Percentiles rank a stretch among this genome's conserved stretches.
These are phyloP conservation scores for Selenia dentaria DNA, from an alignment of 2,888 invertebrate genomes.

Conservation along the genomic window DNA sequence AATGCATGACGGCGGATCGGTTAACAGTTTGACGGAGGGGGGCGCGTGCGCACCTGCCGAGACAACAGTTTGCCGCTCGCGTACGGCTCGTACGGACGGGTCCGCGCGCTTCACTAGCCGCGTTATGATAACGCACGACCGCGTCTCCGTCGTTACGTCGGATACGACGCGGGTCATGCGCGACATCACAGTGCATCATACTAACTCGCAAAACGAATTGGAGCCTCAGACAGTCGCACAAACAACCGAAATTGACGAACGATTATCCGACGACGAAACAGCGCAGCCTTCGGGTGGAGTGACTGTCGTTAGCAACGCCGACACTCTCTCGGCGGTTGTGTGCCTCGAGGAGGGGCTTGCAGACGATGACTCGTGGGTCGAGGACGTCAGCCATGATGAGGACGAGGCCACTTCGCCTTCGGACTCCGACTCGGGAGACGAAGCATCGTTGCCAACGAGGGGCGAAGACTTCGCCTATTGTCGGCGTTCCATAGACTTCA, in stretches of 20 bases:
- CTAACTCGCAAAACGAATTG: slow-evolving; percentile 85
- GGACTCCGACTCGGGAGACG: slow-evolving; percentile 88
- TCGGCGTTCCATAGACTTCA: slow-evolving; percentile 93
- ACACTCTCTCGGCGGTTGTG: slow-evolving; percentile 88
- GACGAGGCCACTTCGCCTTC: slow-evolving; percentile 89
- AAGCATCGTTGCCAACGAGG: slow-evolving; percentile 88
- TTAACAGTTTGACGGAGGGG: slow-evolving; percentile 71
- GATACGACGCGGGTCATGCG: slow-evolving; percentile 90
- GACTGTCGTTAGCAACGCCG: slow-evolving; percentile 88
- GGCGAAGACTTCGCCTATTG: slow-evolving; percentile 94
- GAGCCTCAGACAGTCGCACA: slow-evolving; percentile 54
- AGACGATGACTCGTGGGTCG: slow-evolving; percentile 96
- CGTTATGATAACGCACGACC: slow-evolving; percentile 95
- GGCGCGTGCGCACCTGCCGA: slow-evolving; percentile 79
- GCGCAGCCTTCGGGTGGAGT: slow-evolving; percentile 84
- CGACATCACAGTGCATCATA: slow-evolving; percentile 87
- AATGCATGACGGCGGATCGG: slow-evolving; percentile 73
- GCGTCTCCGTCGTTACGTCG: slow-evolving; percentile 90
- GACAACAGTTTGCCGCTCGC: slow-evolving; percentile 81
- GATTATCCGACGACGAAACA: slow-evolving; percentile 73
- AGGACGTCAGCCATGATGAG: slow-evolving; percentile 93
- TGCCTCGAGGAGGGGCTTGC: slow-evolving; percentile 94
- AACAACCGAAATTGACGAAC: slow-evolving; percentile 70
- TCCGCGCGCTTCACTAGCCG: slow-evolving; percentile 93
- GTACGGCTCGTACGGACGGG: slow-evolving; percentile 82